Evolutionary conservation across 2,113 vertebrate genomes (phyloP).

Genomic region (Zeus faber): DNA sequence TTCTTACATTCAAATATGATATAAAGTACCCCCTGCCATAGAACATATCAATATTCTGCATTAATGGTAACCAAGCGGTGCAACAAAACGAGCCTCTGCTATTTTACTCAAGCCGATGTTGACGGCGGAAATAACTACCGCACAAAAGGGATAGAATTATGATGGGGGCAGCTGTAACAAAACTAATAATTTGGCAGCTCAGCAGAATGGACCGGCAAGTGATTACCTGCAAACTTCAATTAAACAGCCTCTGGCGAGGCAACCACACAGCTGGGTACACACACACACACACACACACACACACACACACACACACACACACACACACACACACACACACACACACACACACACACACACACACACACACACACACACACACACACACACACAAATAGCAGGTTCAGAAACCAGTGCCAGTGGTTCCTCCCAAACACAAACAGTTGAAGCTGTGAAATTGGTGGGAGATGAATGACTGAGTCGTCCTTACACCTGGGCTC

Average conservation of each 20-base stretch:
- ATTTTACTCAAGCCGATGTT: slow-evolving; percentile 2
- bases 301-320: slow-evolving; percentile 1
- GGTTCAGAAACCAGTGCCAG: slow-evolving; percentile 47
- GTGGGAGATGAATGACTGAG: slow-evolving; percentile 57
- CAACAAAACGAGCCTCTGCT: no score
- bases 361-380: slow-evolving; percentile 15
- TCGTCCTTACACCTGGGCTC: slow-evolving; percentile 61
- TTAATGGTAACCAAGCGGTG: slow-evolving; percentile 5
- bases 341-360: slow-evolving; percentile 19
- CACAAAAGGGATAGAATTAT: slow-evolving; percentile 11
- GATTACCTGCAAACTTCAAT: slow-evolving; percentile 62
- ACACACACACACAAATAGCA: slow-evolving; percentile 27
- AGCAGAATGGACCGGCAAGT: slow-evolving; percentile 50
- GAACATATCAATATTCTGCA: no score
- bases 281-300: background rate
- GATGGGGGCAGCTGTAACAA: slow-evolving; percentile 49
- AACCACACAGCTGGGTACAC: slow-evolving; percentile 50
- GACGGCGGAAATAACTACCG: slow-evolving; percentile 22
- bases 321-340: slow-evolving; percentile 43
- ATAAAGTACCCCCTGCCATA: no score
- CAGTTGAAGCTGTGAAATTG: slow-evolving; percentile 60
- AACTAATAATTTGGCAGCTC: slow-evolving; percentile 57
- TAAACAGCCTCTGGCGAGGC: slow-evolving; percentile 48
- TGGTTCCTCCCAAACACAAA: slow-evolving; percentile 62
- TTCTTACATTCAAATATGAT: no score